Evolutionary conservation across 2,797 vertebrate species (phyloP).

Genomic region (Gila robusta): DNA sequence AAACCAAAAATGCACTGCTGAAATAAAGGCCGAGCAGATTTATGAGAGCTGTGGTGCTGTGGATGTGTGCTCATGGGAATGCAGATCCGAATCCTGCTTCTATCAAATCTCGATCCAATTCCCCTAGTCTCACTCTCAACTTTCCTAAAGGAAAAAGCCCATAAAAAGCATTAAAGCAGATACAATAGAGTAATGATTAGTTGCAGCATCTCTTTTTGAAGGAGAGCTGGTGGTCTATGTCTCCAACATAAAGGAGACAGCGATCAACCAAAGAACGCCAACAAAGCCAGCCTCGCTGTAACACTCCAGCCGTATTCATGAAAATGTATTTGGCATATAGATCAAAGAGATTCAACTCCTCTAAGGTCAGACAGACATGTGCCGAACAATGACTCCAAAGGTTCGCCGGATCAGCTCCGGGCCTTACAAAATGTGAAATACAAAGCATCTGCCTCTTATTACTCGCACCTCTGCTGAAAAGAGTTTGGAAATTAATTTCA

Average conservation of each 20-base stretch:
- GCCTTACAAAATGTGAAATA: constrained; percentile 64
- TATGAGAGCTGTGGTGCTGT: not conserved
- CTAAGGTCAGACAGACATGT: constrained; percentile 59
- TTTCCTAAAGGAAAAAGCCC: constrained; percentile 1
- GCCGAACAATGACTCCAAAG: constrained; percentile 62
- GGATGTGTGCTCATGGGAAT: not conserved
- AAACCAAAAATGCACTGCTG: not conserved
- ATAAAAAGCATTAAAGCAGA: constrained; percentile 41
- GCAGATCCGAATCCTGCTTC: not conserved
- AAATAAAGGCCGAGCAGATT: not conserved
- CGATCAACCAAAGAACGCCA: constrained; percentile 3
- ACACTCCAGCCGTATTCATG: constrained; percentile 24
- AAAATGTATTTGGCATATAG: constrained; percentile 53
- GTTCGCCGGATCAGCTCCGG: constrained; percentile 51
- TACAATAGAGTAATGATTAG: not conserved
- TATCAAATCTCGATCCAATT: not conserved
- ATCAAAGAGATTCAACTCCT: constrained; percentile 51
- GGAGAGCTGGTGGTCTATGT: not conserved
- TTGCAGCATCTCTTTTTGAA: constrained; percentile 3
- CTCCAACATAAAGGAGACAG: constrained; percentile 5
- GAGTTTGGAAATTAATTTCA: constrained; percentile 76
- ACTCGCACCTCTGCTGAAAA: constrained; percentile 66
- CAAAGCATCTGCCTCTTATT: constrained; percentile 67
- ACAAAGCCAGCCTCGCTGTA: constrained; percentile 15
- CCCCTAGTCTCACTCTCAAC: not conserved